Conservation (phyloP, 2,797 vertebrate genomes). For the Anolis apletophallus region DNA sequence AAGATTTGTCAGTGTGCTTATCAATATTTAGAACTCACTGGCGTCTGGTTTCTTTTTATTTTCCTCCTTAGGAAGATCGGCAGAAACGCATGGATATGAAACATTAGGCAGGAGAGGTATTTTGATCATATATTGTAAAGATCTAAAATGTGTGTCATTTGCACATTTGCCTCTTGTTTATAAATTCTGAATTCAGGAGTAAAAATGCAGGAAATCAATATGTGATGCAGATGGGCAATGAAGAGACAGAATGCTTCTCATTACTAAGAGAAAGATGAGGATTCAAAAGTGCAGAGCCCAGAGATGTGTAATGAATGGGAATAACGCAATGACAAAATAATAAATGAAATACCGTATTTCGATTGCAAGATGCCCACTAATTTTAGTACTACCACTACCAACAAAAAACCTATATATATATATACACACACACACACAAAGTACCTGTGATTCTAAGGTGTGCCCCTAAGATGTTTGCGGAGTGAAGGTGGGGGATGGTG, state of each 20-base stretch:
- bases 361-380: too few relatives aligned
- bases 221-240: conserved; percentile 19
- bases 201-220: conserved; percentile 22
- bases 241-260: not conserved
- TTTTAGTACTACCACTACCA: too few relatives aligned
- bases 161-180: not conserved
- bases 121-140: conserved; percentile 29
- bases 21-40: conserved; percentile 55
- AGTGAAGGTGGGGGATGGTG: too few relatives aligned
- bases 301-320: conserved; percentile 19
- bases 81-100: conserved; percentile 22
- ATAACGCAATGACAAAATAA: too few relatives aligned
- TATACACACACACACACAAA: too few relatives aligned
- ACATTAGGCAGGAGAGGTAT: conserved; percentile 40
- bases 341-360: too few relatives aligned
- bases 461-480: too few relatives aligned
- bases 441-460: too few relatives aligned
- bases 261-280: conserved; percentile 1
- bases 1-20: conserved; percentile 41
- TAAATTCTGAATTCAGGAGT: not conserved
- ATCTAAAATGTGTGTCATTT: not conserved
- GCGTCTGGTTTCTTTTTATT: conserved; percentile 51
- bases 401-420: too few relatives aligned
- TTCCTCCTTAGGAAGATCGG: conserved; percentile 39
- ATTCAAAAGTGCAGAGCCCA: not conserved